Base-by-base conservation (phyloP, 2,888 invertebrate genomes). In the Sinohyriopsis cumingii region DNA sequence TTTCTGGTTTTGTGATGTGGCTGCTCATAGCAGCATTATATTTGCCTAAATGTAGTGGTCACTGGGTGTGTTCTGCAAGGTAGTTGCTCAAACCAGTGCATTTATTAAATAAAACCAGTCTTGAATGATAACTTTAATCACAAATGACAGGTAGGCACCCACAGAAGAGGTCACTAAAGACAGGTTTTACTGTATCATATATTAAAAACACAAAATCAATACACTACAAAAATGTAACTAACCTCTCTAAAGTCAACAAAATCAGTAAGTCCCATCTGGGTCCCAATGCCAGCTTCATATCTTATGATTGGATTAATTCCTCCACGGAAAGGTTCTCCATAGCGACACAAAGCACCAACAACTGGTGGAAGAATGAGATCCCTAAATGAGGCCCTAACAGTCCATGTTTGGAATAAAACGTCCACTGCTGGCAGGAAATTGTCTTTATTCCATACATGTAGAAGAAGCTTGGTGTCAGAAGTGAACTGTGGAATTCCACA, bases 221-320 rank as follows among this genome's bases (percentile, higher is more conserved):
- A 15, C 45, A 45, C 9, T 33, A 33, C 15, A 45, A 3, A 45
- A 15, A 45, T 15, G 15, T 45, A 45, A 15, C 68, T 61, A 68
- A 81, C 83, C 78, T 80, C 64, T 53, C 62, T 72, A 59, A 76
- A 82, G 3, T 67, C 65, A 12, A 72, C 76, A 9, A 80, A 68
- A 65, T 80, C 75, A 5, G 71, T 65, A 9, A 63, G 22, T 0
- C 65, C 63, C 5, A 56, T 56, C 1, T 67, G 25, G 12, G 76
- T 77, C 45, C 83, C 83, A 19, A 82, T 73, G 18, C 78, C 82
- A n/a, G 77, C 80, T 55, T 82, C 82, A 65, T 81, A 84, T 53
- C 71, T 62, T 5, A 82, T 68, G 25, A 84, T 75, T 20, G 79
- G 71, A 66, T 82, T 82, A 22, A 69, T 70, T n/a, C 79, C 82